Conservation (phyloP, 1,140 invertebrate species). For the Drosophila cardini region DNA sequence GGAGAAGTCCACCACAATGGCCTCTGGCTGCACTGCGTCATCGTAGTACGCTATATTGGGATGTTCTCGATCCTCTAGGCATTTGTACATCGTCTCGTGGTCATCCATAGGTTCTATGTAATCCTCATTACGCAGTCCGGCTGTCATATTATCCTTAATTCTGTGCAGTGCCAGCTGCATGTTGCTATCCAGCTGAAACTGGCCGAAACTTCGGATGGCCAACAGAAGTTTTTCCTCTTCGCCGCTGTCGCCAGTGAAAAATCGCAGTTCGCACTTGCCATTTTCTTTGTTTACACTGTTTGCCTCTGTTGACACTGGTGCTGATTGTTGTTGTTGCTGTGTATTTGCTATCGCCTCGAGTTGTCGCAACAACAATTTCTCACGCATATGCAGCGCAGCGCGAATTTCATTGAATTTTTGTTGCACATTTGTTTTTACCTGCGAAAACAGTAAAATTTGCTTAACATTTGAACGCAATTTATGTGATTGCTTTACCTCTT, state of each 20-base stretch:
- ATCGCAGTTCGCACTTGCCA: conserved; percentile 60
- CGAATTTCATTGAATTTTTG: conserved; percentile 85
- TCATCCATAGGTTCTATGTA: conserved; percentile 79
- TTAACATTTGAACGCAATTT: neutral
- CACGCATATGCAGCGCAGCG: conserved; percentile 85
- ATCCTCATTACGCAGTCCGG: conserved; percentile 72
- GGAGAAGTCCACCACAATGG: conserved; percentile 86
- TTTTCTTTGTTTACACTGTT: conserved; percentile 19
- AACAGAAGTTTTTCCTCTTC: conserved; percentile 83
- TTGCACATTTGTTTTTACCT: conserved; percentile 85
- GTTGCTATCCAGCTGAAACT: conserved; percentile 84
- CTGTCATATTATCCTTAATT: conserved; percentile 56
- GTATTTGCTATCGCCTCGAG: conserved; percentile 86
- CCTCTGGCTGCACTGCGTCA: conserved; percentile 82
- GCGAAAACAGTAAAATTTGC: conserved; percentile 14
- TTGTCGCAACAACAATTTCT: conserved; percentile 86
- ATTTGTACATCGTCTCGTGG: conserved; percentile 85
- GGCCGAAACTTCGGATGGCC: conserved; percentile 85
- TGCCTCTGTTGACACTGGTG: conserved; percentile 20
- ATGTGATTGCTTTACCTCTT: conserved; percentile 11
- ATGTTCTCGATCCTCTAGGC: conserved; percentile 56
- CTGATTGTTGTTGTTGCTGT: conserved; percentile 69
- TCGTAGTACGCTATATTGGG: conserved; percentile 47
- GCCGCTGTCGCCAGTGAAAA: conserved; percentile 73
- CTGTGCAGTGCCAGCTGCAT: conserved; percentile 69